Conservation (phyloP, 2,888 invertebrate genomes). For the Caenorhabditis drosophilae region DNA sequence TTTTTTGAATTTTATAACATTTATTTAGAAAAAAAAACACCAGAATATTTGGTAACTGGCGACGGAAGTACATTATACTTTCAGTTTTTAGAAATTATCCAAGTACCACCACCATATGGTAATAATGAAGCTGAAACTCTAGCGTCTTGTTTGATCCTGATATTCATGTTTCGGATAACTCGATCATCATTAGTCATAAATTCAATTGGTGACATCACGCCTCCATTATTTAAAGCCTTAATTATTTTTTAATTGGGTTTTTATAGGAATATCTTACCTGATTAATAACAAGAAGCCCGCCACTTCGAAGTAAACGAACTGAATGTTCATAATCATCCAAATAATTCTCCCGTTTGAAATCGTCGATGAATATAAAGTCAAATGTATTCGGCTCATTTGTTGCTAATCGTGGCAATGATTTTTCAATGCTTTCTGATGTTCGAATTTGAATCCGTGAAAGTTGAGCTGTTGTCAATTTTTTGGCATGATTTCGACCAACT, state of each 20-base stretch:
- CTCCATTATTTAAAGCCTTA: constrained; percentile 49
- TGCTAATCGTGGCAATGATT: constrained; percentile 39
- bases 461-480: constrained; percentile 35
- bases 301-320: constrained; percentile 68
- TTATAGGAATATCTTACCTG: constrained; percentile 53
- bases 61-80: constrained; percentile 6
- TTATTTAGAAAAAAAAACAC: background rate
- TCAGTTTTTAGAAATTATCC: constrained; percentile 50
- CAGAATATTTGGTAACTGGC: constrained; percentile 12
- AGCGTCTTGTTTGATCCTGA: constrained; percentile 49
- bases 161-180: constrained; percentile 49
- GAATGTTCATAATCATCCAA: constrained; percentile 70
- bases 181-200: constrained; percentile 49
- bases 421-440: constrained; percentile 50
- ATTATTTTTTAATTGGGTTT: background rate
- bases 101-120: constrained; percentile 52
- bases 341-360: constrained; percentile 70
- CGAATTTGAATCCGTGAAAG: constrained; percentile 56
- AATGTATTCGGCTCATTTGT: constrained; percentile 52
- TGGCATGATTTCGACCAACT: constrained; percentile 53
- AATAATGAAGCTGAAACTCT: constrained; percentile 49
- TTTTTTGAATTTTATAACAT: too few species aligned
- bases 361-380: constrained; percentile 59
- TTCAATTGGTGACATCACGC: constrained; percentile 47
- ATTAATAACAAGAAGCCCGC: constrained; percentile 70